phyloP scores from a whole-genome alignment of 2,113 vertebrate species.

The Oryzias javanicus region DNA sequence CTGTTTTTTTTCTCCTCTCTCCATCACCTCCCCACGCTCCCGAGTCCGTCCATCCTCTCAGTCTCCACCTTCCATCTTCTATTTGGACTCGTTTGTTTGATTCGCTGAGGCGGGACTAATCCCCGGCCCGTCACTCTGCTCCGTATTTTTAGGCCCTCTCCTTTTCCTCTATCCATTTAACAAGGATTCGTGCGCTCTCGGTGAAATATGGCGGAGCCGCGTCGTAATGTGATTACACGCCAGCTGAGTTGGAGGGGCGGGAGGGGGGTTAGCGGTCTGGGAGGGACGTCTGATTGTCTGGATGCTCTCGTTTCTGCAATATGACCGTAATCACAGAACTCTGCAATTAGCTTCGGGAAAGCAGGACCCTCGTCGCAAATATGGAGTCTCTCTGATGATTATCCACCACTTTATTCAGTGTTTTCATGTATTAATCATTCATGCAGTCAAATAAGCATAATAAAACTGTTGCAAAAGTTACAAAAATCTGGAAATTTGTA shows the following conservation, averaged over 20 bases:
- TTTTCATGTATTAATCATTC: too few species aligned
- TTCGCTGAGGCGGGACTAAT: slow-evolving; percentile 54
- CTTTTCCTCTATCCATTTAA: slow-evolving; percentile 38
- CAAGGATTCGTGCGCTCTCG: slow-evolving; percentile 41
- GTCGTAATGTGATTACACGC: slow-evolving; percentile 43
- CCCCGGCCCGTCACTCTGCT: slow-evolving; percentile 45
- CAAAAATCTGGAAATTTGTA: too few species aligned
- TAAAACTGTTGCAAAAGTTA: too few species aligned
- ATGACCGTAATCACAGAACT: not conserved
- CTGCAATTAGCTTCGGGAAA: not conserved
- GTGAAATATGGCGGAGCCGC: slow-evolving; percentile 25
- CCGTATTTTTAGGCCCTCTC: slow-evolving; percentile 59
- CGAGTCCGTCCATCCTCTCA: slow-evolving; percentile 27
- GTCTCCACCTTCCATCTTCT: slow-evolving; percentile 44
- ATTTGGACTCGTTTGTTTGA: slow-evolving; percentile 60
- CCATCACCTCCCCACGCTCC: not conserved
- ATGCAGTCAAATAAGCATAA: too few species aligned
- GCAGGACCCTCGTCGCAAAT: not conserved
- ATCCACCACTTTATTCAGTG: too few species aligned
- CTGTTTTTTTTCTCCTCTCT: slow-evolving; percentile 19
- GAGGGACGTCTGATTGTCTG: slow-evolving; percentile 15
- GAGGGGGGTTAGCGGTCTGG: slow-evolving; percentile 18
- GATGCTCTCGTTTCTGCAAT: slow-evolving; percentile 8
- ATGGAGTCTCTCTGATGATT: not conserved
- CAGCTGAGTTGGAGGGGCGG: slow-evolving; percentile 2